Evolutionary conservation across 2,797 vertebrate species (phyloP), one percentile per base, ranked within the genome.

Genomic region (Gadopsis bispinosus): DNA sequence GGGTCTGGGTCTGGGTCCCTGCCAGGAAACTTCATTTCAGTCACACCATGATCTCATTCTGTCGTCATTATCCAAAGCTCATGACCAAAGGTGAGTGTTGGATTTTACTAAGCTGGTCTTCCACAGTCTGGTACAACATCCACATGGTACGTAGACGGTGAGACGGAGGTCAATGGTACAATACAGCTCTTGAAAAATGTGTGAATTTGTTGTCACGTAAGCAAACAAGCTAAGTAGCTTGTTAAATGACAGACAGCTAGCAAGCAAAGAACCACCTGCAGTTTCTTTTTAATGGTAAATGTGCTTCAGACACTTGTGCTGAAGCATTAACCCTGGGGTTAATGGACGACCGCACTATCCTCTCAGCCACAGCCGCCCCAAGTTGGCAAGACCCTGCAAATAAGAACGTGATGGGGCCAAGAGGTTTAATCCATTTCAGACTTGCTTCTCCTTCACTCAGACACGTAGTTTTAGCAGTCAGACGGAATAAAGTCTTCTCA

Each of bases 381-480:
- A n/a, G n/a, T 65, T 87, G 84, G 81, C 80, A 79, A 58, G 71
- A 77, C 53, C 41, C 56, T 43, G 54, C 69, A 73, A 86, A 83
- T 74, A 82, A 83, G 84, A 84, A 81, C 88, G 63, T 26, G 45
- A 83, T 77, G 22, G 69, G 47, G 85, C 84, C 79, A 81, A 84
- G 35, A 78, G 54, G 71, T 77, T 72, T 74, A 58, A 83, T 75
- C 67, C 51, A 80, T 77, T 83, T 75, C 71, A 62, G 73, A 72
- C 81, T 47, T 70, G 78, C 75, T 79, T 81, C 70, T 74, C 67
- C 83, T 77, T 78, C 68, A 37, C 69, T 71, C 51, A 71, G 73
- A 80, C 84, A 54, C 33, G 4, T 33, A 66, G 69, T 54, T 64
- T n/a, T 77, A 63, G 71, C 68, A 73, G 76, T 50, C 7, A 33